Percentiles rank a stretch among this genome's conserved stretches.
phyloP scores from a whole-genome alignment of 2,113 vertebrate genomes.

The Leucoraja erinaceus region DNA sequence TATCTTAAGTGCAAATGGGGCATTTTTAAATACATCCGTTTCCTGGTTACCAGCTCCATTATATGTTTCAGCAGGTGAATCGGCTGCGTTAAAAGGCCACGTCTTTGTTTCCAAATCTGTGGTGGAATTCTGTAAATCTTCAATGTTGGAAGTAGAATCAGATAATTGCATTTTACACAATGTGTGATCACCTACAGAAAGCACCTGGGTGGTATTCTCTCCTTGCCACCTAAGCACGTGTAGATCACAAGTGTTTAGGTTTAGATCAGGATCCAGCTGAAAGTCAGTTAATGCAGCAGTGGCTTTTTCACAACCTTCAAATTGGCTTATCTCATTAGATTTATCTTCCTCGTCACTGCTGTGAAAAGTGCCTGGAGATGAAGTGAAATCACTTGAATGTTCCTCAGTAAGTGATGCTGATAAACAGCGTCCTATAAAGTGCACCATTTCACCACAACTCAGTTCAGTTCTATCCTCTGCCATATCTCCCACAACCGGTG shows the following conservation, averaged over 20 bases:
- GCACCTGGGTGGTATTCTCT: not conserved
- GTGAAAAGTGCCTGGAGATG: not conserved
- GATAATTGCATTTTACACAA: not conserved
- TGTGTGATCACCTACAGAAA: not conserved
- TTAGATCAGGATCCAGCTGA: not conserved
- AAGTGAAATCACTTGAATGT: not conserved
- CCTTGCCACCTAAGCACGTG: not conserved
- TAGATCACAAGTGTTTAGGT: not conserved
- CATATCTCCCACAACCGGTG: not conserved
- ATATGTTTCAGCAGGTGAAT: not conserved
- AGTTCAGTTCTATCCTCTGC: not conserved
- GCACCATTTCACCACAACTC: slow-evolving; percentile 28
- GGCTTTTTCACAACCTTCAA: not conserved
- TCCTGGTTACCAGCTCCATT: not conserved
- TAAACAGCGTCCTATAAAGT: slow-evolving; percentile 29
- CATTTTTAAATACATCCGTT: not conserved
- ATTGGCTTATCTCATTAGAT: not conserved
- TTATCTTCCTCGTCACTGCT: not conserved
- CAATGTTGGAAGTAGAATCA: not conserved
- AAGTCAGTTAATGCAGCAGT: not conserved
- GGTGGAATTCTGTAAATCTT: not conserved
- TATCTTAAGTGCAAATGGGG: not conserved
- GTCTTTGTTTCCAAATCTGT: not conserved
- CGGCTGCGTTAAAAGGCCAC: not conserved
- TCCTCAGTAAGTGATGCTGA: not conserved